Evolutionary conservation across 2,888 invertebrate genomes (phyloP), one percentile per base, ranked within the genome.

Genomic region (Encarsia formosa): DNA sequence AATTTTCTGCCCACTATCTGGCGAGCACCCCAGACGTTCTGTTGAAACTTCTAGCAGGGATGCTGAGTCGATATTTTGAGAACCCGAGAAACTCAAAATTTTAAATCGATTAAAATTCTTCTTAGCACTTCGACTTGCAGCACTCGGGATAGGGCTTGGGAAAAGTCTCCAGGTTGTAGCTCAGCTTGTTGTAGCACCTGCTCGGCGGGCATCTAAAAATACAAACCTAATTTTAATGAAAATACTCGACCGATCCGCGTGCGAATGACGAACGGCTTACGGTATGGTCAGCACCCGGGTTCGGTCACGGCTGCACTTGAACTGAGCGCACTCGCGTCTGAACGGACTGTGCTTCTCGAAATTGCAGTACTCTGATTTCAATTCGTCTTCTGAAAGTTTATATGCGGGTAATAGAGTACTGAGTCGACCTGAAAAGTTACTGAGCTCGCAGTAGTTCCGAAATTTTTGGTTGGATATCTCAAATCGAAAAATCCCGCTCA

Each of bases 121-220:
- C 40, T 26, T 16, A 24, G 26, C 63, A 66, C 38, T 55, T 56
- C 5, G 58, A 49, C 2, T 11, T 51, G 22, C 65, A 65, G 23
- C 63, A 64, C 8, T 60, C 39, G 1, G 65, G 63, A 29, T 53
- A 63, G 8, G 59, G 53, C 37, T 61, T 63, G 5, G 38, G 48
- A 15, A 55, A 18, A 52, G 61, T 53, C 5, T n/a, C 15, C 5
- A 49, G 29, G 2, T 38, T 44, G 37, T 58, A 58, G 16, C 56
- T 59, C 16, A 57, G 50, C 39, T 53, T 29, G 2, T 46, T 35
- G 5, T 22, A 16, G 34, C 62, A 63, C 2, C 0, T 1, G 3
- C 47, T 56, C 2, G n/a, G 4, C 5, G 53, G 43, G 19, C 64
- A 63, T 32, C 63, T 65, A 24, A n/a, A 61, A 59, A 9, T 3